These are phyloP conservation scores for Formica selysi DNA, from an alignment of 1,140 invertebrate genomes.

Conservation along the genomic window DNA sequence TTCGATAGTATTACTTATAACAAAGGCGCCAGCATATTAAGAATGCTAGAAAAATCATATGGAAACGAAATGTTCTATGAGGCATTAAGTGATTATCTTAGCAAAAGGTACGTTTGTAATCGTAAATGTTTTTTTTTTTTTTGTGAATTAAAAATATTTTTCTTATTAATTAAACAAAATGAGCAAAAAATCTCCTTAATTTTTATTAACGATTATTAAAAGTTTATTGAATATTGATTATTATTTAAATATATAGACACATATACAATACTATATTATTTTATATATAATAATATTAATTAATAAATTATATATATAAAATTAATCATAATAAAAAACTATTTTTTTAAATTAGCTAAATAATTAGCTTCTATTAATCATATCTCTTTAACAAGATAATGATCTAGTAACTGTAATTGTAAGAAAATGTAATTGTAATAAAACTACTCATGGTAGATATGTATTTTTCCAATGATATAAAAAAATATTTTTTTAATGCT, in stretches of 20 bases:
- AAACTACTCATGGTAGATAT: not conserved
- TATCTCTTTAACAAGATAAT: not conserved
- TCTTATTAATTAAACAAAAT: not conserved
- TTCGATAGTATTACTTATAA: slow-evolving; percentile 95
- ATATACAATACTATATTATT: slow-evolving; percentile 13
- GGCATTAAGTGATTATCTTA: slow-evolving; percentile 89
- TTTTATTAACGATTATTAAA: slow-evolving; percentile 2
- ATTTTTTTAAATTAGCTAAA: not conserved
- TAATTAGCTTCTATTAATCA: not conserved
- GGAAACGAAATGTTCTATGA: slow-evolving; percentile 90
- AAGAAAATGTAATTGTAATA: not conserved
- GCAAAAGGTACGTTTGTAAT: slow-evolving; percentile 84
- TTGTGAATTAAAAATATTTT: not conserved
- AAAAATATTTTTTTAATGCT: not conserved
- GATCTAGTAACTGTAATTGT: not conserved
- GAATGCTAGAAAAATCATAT: slow-evolving; percentile 93
- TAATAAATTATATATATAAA: not conserved
- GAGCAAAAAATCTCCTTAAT: not conserved
- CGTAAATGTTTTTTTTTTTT: slow-evolving; percentile 5
- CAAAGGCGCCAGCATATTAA: slow-evolving; percentile 93
- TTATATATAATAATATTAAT: not conserved
- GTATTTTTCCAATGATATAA: not conserved
- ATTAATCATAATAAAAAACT: not conserved
- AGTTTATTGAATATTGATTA: not conserved
- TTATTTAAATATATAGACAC: not conserved